These are phyloP conservation scores for Campodea augens DNA, from an alignment of 1,140 invertebrate genomes.

Conservation along the genomic window DNA sequence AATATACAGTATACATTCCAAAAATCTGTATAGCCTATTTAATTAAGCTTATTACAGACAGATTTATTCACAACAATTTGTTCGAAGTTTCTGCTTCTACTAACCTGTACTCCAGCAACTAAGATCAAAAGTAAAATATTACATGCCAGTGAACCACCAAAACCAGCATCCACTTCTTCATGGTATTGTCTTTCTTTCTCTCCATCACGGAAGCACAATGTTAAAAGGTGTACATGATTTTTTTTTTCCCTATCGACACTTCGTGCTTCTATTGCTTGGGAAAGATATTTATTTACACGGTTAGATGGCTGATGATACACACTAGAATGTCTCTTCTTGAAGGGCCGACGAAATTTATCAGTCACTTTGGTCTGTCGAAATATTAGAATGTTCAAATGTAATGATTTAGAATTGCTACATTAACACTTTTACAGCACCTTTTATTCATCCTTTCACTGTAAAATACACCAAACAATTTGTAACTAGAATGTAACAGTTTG, in stretches of 20 bases:
- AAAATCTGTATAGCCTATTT: no score
- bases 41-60: no score
- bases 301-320: constrained; percentile 70
- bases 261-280: constrained; percentile 74
- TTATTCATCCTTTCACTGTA: no score
- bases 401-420: no score
- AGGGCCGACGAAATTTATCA: constrained; percentile 67
- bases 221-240: constrained; percentile 64
- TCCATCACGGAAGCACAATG: constrained; percentile 63
- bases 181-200: constrained; percentile 61
- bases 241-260: constrained; percentile 75
- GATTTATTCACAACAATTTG: no score
- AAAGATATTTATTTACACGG: constrained; percentile 75
- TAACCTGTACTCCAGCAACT: constrained; percentile 31
- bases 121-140: constrained; percentile 39
- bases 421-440: no score
- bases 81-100: no score
- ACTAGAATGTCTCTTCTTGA: constrained; percentile 68
- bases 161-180: constrained; percentile 44
- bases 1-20: no score
- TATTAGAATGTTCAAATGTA: no score
- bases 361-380: constrained; percentile 53
- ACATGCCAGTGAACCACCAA: constrained; percentile 46
- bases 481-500: no score
- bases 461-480: no score